phyloP scores from a whole-genome alignment of 35 echinoderm and acorn worm genomes.

The Hemicentrotus pulcherrimus region DNA sequence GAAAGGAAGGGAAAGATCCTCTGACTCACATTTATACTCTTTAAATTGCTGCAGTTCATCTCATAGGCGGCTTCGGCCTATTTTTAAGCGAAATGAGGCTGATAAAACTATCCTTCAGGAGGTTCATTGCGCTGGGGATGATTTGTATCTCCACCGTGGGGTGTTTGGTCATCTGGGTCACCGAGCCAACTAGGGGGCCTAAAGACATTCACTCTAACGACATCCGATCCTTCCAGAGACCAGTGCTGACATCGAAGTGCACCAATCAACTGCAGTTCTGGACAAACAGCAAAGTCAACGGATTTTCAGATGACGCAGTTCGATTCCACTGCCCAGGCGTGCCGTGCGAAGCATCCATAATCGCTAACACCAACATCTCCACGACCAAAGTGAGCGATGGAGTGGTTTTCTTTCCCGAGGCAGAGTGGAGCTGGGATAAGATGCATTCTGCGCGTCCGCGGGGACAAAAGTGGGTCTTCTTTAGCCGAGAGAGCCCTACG shows the following conservation, averaged over 20 bases:
- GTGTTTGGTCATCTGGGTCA: not conserved
- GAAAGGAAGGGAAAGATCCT: too few relatives aligned
- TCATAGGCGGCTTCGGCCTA: too few relatives aligned
- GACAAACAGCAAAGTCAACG: not conserved
- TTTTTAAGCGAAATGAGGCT: too few relatives aligned
- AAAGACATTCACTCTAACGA: not conserved
- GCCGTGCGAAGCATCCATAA: not conserved
- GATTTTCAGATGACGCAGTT: not conserved
- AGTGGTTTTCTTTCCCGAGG: not conserved
- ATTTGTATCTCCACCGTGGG: not conserved
- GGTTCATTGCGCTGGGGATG: not conserved
- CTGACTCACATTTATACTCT: too few relatives aligned
- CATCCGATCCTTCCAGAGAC: not conserved
- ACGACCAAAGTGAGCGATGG: constrained; percentile 34
- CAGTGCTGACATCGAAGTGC: constrained; percentile 4
- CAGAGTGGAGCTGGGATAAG: not conserved
- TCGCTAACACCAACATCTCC: constrained; percentile 14
- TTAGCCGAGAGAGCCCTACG: constrained; percentile 70
- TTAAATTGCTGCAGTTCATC: too few relatives aligned
- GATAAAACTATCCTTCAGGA: not conserved
- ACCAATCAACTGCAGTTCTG: not conserved
- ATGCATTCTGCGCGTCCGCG: constrained; percentile 1
- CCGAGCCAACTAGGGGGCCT: not conserved
- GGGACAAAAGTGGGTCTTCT: constrained; percentile 64
- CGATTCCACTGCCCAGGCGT: not conserved